Evolutionary conservation across 2,113 vertebrate species (phyloP), one percentile per base, ranked within the genome.

Genomic region (Corydoras maculifer): DNA sequence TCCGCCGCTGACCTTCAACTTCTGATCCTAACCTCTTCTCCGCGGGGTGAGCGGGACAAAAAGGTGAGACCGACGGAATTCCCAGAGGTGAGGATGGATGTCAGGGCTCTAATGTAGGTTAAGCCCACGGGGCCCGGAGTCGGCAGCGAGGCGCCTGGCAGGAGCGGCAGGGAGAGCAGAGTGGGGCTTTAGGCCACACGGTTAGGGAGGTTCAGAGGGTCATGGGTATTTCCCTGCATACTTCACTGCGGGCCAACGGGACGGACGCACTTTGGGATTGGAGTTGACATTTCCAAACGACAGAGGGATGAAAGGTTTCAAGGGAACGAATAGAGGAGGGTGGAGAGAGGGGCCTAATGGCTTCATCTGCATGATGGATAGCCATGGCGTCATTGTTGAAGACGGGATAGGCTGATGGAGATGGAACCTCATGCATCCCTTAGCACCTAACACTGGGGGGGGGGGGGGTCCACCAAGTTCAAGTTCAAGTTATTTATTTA

Each of bases 61-160:
- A 58, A 64, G 72, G 70, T 65, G 43, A 73, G n/a, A 55, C 35
- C 66, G 69, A 73, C 35, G 66, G 35, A 70, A 32, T 50, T 69
- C 73, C 65, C 57, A 9, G 11, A 65, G 69, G 73, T 32, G 15
- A 53, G 15, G 51, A 64, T 43, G 66, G 69, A 75, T 65, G 77
- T 35, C 49, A 11, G 54, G 53, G 25, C n/a, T 55, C 62, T 62
- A 51, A 25, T 35, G 10, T 3, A 35, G 50, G 73, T 73, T 73
- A 75, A 78, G 77, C 73, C 54, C 51, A 29, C 11, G 9, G 57
- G 66, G 70, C 30, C 43, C 4, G 58, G 65, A 54, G 58, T 65
- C 72, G 53, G 49, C 77, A 73, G 30, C 58, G 62, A 69, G 73
- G 73, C 77, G 77, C 77, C 77, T 15, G 50, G 59, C 2, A 61